A percentile compares a stretch with the other conserved stretches of the same genome.
These are phyloP conservation scores for Cerastoderma edule DNA, from an alignment of 2,888 invertebrate species.

Conservation along the genomic window DNA sequence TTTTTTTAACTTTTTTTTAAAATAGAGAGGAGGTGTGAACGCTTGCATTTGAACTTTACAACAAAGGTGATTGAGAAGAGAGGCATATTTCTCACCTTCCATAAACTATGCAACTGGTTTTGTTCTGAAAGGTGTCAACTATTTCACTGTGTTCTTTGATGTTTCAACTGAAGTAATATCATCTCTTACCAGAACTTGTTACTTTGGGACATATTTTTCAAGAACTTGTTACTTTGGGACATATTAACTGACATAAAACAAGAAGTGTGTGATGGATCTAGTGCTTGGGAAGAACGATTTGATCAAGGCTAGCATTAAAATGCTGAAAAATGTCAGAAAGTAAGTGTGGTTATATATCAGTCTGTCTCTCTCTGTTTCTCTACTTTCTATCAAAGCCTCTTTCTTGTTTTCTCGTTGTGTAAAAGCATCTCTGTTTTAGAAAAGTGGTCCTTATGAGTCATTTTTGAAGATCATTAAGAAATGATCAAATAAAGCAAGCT, in stretches of 20 bases:
- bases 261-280: no score
- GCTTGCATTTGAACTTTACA: no score
- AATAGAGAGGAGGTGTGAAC: no score
- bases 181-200: no score
- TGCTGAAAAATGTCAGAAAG: conserved; percentile 54
- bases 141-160: conserved; percentile 11
- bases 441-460: not conserved
- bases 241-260: no score
- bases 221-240: no score
- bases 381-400: not conserved
- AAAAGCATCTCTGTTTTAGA: not conserved
- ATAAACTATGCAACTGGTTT: not conserved
- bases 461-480: no score
- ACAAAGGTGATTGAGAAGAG: not conserved
- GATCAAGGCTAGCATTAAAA: conserved; percentile 53
- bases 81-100: not conserved
- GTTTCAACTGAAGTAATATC: no score
- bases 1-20: not conserved
- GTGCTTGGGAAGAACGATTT: conserved; percentile 51
- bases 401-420: not conserved
- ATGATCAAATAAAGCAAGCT: no score
- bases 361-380: not conserved
- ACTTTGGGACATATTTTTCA: no score
- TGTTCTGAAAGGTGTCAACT: conserved; percentile 14
- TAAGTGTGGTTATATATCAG: conserved; percentile 39